These are phyloP conservation scores for Rhodeus uyekii DNA, from an alignment of 2,797 vertebrate genomes.

Conservation along the genomic window DNA sequence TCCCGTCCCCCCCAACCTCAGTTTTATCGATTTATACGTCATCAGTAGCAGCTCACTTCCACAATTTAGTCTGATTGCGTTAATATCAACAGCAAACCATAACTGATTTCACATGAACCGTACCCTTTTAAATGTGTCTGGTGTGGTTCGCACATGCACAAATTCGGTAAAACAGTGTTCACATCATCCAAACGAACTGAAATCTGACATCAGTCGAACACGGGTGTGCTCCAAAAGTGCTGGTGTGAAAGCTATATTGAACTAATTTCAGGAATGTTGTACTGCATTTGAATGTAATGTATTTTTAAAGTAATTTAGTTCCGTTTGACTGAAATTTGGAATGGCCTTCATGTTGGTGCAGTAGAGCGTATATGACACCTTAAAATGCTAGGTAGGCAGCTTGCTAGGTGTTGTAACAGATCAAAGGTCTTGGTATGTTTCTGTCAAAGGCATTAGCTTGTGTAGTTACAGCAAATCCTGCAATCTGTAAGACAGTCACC, in stretches of 20 bases:
- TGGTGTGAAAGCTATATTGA: not conserved
- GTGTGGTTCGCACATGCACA: not conserved
- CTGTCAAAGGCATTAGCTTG: not conserved
- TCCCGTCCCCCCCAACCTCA: no score
- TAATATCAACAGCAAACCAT: not conserved
- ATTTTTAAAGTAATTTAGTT: not conserved
- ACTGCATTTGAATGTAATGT: not conserved
- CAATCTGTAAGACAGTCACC: constrained; percentile 1
- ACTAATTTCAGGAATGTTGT: no score
- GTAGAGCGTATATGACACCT: not conserved
- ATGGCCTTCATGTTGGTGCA: not conserved
- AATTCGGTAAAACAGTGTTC: not conserved
- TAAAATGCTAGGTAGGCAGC: not conserved
- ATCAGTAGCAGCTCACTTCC: no score
- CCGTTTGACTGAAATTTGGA: not conserved
- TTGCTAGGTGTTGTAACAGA: not conserved
- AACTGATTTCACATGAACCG: not conserved
- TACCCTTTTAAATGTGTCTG: no score
- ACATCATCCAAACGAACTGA: not conserved
- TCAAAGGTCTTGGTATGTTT: not conserved
- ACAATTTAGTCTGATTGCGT: not conserved
- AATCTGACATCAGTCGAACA: not conserved
- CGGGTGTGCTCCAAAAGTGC: not conserved
- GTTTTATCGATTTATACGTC: no score
- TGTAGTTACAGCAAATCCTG: not conserved